Base-by-base conservation (phyloP, 1,140 invertebrate species). In the Diorhabda carinulata region DNA sequence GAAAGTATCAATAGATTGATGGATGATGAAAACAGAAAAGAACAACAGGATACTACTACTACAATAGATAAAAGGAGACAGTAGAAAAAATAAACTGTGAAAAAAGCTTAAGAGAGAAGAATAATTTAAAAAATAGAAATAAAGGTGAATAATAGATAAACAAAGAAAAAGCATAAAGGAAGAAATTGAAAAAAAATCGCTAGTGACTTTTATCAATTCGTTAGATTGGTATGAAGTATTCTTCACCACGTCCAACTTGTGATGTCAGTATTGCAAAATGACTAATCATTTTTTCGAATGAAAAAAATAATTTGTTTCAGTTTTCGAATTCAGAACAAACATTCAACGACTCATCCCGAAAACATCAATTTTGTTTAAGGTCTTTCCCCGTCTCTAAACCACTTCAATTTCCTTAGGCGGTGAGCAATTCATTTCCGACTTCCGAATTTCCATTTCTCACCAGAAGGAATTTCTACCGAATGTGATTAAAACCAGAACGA, bases 391-490 rank as follows among this genome's bases (percentile, higher is more conserved):
- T 44, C 61, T n/a, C 43, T 63, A 63, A 63, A 63, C 61, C 61
- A 63, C 61, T 63, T 63, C 44, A 43, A 63, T 63, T 63, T 43
- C 45, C 61, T 45, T 4, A 10, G 43, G 61, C 61, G 42, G 44
- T 52, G 44, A 63, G 61, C 61, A 63, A 63, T 63, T 63, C 61
- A 52, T 63, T 63, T 63, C 45, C 40, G 61, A 63, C 61, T 63
- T 63, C 61, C 43, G 44, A 63, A 63, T 63, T 52, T 63, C 41
- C 44, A 63, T 63, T 44, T 45, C 61, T 63, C 61, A 63, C 5
- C n/a, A 52, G 9, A 43, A 44, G 43, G 61, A 52, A 63, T 25
- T 25, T 63, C 43, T 52, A 52, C 61, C 10, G 42, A 63, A 52
- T 63, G 43, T 63, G 42, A 63, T 63, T 63, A 63, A 63, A 63